Percentiles rank a stretch among this genome's conserved stretches.
Evolutionary conservation across 1,140 invertebrate species (phyloP).

Genomic region (Rhyacophila brunnea): DNA sequence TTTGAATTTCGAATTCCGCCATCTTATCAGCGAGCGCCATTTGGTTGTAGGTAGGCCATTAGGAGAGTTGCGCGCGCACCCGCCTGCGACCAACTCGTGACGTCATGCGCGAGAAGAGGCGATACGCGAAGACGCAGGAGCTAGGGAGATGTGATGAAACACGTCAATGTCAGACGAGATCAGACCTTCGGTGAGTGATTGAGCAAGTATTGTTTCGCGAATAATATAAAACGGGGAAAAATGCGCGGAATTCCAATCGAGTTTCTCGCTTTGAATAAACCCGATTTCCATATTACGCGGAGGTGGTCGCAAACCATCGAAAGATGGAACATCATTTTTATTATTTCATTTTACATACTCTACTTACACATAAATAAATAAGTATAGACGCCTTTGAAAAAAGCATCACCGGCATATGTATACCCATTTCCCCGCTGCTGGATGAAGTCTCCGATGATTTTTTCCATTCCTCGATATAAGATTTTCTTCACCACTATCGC

Average conservation of each 20-base stretch:
- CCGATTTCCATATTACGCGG: conserved; percentile 5
- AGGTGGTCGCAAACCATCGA: conserved; percentile 2
- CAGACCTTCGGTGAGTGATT: conserved; percentile 27
- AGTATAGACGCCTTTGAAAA: too few relatives aligned
- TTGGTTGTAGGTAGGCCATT: conserved; percentile 12
- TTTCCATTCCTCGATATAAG: too few relatives aligned
- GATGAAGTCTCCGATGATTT: too few relatives aligned
- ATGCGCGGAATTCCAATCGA: conserved; percentile 26
- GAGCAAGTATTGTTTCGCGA: conserved; percentile 35
- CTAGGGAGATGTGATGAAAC: conserved; percentile 1
- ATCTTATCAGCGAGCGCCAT: conserved; percentile 3
- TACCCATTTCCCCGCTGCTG: too few relatives aligned
- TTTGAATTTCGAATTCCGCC: conserved; percentile 20
- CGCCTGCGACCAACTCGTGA: conserved; percentile 9
- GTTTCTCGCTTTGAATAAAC: conserved; percentile 29
- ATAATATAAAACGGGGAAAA: conserved; percentile 30
- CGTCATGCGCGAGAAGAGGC: conserved; percentile 14
- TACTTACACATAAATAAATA: too few relatives aligned
- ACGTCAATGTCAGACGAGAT: conserved; percentile 24
- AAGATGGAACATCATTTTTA: too few relatives aligned
- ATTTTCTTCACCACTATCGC: too few relatives aligned
- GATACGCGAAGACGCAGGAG: too few relatives aligned
- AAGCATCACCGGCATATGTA: too few relatives aligned
- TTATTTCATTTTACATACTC: too few relatives aligned
- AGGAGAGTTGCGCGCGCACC: conserved; percentile 15